A percentile compares a stretch with the other conserved stretches of the same genome.
Conservation (phyloP, 2,888 invertebrate species). For the Epinotia nisella region DNA sequence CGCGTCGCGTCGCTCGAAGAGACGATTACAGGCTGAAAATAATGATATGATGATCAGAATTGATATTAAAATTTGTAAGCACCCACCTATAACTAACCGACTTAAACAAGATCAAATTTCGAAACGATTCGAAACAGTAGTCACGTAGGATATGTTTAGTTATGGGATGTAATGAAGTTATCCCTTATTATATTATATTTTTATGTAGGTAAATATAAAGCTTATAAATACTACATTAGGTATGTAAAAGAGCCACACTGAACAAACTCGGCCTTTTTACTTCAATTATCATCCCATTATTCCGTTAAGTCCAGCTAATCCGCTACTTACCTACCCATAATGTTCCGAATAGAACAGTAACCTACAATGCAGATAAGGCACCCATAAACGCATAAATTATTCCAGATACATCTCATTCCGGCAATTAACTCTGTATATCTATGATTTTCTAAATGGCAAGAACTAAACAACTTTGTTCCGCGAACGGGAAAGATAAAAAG, state of each 20-base stretch:
- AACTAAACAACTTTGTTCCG: constrained; percentile 50
- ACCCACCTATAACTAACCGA: too few relatives aligned
- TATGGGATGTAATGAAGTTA: too few relatives aligned
- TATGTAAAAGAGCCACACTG: not conserved
- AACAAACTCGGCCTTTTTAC: constrained; percentile 2
- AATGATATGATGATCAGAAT: too few relatives aligned
- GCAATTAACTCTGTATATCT: constrained; percentile 46
- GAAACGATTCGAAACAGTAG: too few relatives aligned
- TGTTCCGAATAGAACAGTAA: constrained; percentile 34
- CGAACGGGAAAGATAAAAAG: constrained; percentile 54
- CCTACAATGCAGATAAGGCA: constrained; percentile 33
- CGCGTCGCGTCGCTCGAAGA: too few relatives aligned
- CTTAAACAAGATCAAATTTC: too few relatives aligned
- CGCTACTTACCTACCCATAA: constrained; percentile 42
- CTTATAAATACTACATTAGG: too few relatives aligned
- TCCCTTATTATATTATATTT: too few relatives aligned
- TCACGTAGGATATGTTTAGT: too few relatives aligned
- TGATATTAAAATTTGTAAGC: too few relatives aligned
- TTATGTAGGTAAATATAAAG: too few relatives aligned
- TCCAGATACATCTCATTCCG: constrained; percentile 42
- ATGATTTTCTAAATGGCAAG: constrained; percentile 54
- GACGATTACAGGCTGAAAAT: too few relatives aligned
- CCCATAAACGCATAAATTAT: constrained; percentile 44
- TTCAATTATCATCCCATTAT: constrained; percentile 24
- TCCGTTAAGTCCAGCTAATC: constrained; percentile 36